phyloP scores from a whole-genome alignment of 2,113 vertebrate species.

The Ivindomyrus marchei region DNA sequence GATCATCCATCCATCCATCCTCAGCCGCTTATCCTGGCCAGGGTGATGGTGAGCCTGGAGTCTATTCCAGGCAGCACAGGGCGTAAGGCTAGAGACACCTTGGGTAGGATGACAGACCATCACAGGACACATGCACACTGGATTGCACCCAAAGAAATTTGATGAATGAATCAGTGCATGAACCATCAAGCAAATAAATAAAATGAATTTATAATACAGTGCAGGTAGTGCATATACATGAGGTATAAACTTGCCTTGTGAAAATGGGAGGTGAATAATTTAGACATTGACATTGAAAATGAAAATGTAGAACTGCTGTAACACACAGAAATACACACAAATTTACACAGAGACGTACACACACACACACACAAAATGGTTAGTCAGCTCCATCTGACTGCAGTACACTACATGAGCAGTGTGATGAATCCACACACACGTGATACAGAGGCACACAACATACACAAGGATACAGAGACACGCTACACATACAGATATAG shows the following conservation, averaged over 20 bases:
- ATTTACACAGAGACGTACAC: neutral
- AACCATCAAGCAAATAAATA: neutral
- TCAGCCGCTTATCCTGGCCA: neutral
- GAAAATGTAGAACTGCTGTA: neutral
- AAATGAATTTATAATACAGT: neutral
- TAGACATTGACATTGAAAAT: neutral
- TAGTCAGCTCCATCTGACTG: constrained; percentile 8
- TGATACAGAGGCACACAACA: neutral
- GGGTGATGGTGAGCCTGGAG: neutral
- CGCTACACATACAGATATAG: neutral
- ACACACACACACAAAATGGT: neutral
- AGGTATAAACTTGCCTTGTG: neutral
- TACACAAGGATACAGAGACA: neutral
- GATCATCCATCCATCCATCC: neutral
- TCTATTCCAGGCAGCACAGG: neutral
- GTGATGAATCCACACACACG: constrained; percentile 18
- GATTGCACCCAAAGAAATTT: neutral
- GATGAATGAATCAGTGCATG: neutral
- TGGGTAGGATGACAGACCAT: neutral
- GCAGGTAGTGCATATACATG: neutral
- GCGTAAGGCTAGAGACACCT: neutral
- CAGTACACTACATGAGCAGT: constrained; percentile 13
- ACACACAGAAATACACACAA: neutral
- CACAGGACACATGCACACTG: neutral
- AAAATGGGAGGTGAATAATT: neutral